These are phyloP conservation scores for Campylomormyrus tamandua DNA, from an alignment of 2,113 vertebrate species.

Conservation along the genomic window DNA sequence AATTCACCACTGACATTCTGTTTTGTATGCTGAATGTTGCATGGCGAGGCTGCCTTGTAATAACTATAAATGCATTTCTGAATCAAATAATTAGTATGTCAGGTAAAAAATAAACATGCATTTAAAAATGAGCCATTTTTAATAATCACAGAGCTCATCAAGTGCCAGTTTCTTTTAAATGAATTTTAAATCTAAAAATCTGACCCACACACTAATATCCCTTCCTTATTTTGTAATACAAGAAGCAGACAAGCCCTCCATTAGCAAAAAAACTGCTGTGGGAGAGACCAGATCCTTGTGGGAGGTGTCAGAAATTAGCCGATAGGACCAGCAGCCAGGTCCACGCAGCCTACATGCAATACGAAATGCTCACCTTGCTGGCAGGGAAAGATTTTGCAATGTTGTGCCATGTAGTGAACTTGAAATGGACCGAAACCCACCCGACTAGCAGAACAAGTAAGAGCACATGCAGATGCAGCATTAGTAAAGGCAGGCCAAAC, in stretches of 20 bases:
- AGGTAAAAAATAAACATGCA: background rate
- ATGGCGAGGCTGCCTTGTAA: background rate
- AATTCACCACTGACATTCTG: background rate
- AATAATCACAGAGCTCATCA: background rate
- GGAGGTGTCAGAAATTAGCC: background rate
- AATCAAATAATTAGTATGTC: background rate
- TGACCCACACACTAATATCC: background rate
- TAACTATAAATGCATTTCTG: background rate
- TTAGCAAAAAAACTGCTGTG: background rate
- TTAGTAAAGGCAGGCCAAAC: slow-evolving; percentile 55
- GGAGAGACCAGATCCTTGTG: background rate
- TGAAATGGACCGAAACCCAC: background rate
- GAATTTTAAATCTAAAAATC: background rate
- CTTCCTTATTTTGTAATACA: background rate
- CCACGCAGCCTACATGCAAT: background rate
- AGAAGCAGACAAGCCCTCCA: background rate
- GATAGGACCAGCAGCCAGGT: background rate
- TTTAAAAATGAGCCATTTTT: background rate
- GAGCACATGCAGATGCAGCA: slow-evolving; percentile 48
- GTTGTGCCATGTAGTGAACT: background rate
- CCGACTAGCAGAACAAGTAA: slow-evolving; percentile 16
- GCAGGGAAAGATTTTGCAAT: background rate
- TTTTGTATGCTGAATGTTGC: background rate
- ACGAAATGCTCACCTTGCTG: background rate
- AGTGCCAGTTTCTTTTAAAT: background rate